phyloP scores from a whole-genome alignment of 1,140 invertebrate species.

The Helicoverpa armigera region DNA sequence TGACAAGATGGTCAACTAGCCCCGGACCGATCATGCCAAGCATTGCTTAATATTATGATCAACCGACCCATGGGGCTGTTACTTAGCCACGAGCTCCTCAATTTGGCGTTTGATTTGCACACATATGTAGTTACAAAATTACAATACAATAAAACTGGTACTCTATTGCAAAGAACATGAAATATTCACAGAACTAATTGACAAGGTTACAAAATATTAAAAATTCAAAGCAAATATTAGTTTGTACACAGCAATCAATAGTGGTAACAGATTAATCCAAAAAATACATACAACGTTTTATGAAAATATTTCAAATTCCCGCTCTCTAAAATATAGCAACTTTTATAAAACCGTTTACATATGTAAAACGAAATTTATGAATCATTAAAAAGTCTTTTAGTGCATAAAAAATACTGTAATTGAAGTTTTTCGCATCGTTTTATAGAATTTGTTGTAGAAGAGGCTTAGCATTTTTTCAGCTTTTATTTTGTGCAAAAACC shows the following conservation, averaged over 20 bases:
- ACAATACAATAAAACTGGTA: too few species aligned
- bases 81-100: too few species aligned
- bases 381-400: background rate
- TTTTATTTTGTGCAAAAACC: background rate
- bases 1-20: too few species aligned
- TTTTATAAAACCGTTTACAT: background rate
- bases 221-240: too few species aligned
- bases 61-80: too few species aligned
- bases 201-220: too few species aligned
- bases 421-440: background rate
- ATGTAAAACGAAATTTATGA: constrained; percentile 6
- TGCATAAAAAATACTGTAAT: background rate
- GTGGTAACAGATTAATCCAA: background rate
- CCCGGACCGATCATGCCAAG: too few species aligned
- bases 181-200: too few species aligned
- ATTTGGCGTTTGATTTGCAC: too few species aligned
- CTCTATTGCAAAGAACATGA: too few species aligned
- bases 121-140: too few species aligned
- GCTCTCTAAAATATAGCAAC: background rate
- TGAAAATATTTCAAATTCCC: background rate
- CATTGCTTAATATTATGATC: too few species aligned
- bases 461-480: background rate
- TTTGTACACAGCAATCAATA: background rate
- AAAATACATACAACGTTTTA: background rate
- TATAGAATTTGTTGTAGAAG: background rate